Base-by-base conservation (phyloP, 2,888 invertebrate species). In the Anarsia innoxiella region DNA sequence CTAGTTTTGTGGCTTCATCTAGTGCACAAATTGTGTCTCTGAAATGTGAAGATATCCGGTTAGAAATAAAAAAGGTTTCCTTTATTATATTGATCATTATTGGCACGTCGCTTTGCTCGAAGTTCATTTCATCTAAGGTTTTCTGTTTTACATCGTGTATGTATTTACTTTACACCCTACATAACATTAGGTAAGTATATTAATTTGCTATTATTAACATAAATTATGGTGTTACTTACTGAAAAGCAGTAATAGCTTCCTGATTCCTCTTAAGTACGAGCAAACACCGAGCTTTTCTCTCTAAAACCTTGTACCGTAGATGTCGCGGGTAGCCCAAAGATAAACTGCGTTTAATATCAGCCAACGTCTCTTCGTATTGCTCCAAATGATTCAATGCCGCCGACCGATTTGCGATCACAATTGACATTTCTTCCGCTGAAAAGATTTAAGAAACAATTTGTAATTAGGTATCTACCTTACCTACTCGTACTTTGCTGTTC, bases 351-450 rank as follows among this genome's bases (percentile, higher is more conserved):
- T 88, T 83, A n/a, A 92, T 90, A 56, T 95, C 95, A 5, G 87
- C 78, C 25, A 95, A 63, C 0, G 91, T 88, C 30, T 89, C 86
- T 45, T 90, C 87, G 59, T 88, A 89, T 46, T 89, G 88, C 42
- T 90, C 82, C 63, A 93, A 66, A 56, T 93, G 92, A 56, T 91
- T 92, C 23, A 93, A 82, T 0, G 91, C 88, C 0, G 95, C 95
- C 16, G 95, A 94, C 6, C 95, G 88, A 66, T 95, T 95, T 1
- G 93, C 94, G 48, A 91, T 78, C 3, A 92, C 80, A 26, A 94
- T 88, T 0, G 92, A 86, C 2, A 91, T 66, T 36, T 93, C 90
- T 48, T 80, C 75, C 41, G 72, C 90, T 90, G 61, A 33, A 57
- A 59, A 33, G 25, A n/a, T 9, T n/a, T n/a, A n/a, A n/a, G n/a